A percentile compares a stretch with the other conserved stretches of the same genome.
Evolutionary conservation across 1,140 invertebrate genomes (phyloP).

Genomic region (Anoplolepis gracilipes): DNA sequence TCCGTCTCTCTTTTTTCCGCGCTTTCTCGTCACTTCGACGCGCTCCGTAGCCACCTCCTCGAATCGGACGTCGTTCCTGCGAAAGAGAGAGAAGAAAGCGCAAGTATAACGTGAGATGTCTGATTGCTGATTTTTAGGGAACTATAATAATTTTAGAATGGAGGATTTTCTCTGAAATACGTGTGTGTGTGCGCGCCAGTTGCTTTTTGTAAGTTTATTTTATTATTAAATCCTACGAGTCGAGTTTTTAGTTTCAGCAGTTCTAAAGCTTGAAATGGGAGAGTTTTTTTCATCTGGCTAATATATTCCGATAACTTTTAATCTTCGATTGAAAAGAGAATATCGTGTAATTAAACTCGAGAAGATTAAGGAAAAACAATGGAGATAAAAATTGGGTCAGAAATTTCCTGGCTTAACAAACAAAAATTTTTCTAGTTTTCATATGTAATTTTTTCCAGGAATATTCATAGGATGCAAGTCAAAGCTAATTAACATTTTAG

Average conservation of each 20-base stretch:
- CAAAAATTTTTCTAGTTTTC: constrained; percentile 17
- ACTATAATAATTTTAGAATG: background rate
- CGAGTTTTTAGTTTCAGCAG: constrained; percentile 3
- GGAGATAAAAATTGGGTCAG: background rate
- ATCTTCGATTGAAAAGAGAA: background rate
- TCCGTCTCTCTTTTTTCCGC: constrained; percentile 25
- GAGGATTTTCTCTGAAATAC: background rate
- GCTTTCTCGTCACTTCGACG: constrained; percentile 53
- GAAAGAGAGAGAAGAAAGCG: constrained; percentile 15
- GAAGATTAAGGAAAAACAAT: constrained; percentile 7
- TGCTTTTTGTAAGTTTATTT: constrained; percentile 4
- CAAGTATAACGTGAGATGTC: constrained; percentile 33
- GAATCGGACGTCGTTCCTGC: constrained; percentile 62
- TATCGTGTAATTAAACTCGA: constrained; percentile 2
- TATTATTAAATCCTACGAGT: background rate
- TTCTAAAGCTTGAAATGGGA: background rate
- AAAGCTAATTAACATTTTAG: constrained; percentile 9
- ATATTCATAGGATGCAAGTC: background rate
- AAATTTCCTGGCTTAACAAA: background rate
- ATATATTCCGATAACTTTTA: constrained; percentile 42
- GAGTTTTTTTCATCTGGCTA: constrained; percentile 12
- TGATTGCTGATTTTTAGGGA: background rate
- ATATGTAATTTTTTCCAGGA: background rate
- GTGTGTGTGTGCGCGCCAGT: background rate
- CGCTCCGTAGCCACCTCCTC: constrained; percentile 58